Evolutionary conservation across 2,797 vertebrate species (phyloP).

Genomic region (Pangasius macronema): DNA sequence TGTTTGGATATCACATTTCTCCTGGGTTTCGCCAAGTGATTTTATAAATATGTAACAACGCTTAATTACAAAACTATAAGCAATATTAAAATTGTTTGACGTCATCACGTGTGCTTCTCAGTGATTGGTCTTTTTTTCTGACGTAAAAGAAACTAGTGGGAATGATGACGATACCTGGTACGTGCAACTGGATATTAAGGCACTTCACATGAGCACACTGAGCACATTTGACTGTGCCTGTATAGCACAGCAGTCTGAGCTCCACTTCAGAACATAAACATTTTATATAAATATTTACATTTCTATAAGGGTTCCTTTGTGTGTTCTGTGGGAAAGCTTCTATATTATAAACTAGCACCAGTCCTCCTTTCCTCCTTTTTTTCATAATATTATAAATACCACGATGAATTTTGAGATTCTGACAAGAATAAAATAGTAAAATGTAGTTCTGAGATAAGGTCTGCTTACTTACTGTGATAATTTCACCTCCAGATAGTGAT

Average conservation of each 20-base stretch:
- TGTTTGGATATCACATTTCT: not conserved
- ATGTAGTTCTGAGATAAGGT: not conserved
- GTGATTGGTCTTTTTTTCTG: slow-evolving; percentile 10
- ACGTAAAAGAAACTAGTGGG: slow-evolving; percentile 4
- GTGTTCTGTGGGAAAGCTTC: not conserved
- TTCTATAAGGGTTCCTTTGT: not conserved
- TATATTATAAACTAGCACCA: not conserved
- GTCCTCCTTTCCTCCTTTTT: not conserved
- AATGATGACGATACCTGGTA: not conserved
- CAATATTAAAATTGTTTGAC: not conserved
- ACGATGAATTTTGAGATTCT: not conserved
- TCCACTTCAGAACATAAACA: not conserved
- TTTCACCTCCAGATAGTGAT: not conserved
- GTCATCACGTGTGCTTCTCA: not conserved
- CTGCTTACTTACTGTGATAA: not conserved
- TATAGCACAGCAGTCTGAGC: not conserved
- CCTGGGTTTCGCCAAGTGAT: not conserved
- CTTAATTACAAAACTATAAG: not conserved
- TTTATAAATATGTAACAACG: too few relatives aligned
- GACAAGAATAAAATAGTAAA: not conserved
- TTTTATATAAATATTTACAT: not conserved
- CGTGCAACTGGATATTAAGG: not conserved
- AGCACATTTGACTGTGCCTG: not conserved
- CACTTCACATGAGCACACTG: not conserved
- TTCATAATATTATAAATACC: not conserved